phyloP scores from a whole-genome alignment of 2,888 invertebrate genomes.

The Slavum lentiscoides region DNA sequence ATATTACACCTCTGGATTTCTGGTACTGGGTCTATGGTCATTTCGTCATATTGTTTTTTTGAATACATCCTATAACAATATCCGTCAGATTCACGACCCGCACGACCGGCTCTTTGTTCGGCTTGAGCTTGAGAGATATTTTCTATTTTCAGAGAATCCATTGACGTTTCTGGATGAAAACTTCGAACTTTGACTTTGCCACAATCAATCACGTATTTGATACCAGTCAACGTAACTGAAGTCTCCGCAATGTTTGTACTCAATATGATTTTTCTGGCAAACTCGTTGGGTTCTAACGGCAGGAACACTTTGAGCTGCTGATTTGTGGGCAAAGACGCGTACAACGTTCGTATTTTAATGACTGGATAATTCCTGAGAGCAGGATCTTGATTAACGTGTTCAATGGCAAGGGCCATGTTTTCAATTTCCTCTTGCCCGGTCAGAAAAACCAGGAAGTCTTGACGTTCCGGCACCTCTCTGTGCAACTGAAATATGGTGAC shows the following conservation, averaged over 20 bases:
- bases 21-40: constrained; percentile 75
- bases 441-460: constrained; percentile 89
- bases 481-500: constrained; percentile 90
- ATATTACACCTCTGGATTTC: constrained; percentile 82
- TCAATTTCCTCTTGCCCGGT: constrained; percentile 98
- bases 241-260: constrained; percentile 68
- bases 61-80: constrained; percentile 87
- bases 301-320: constrained; percentile 63
- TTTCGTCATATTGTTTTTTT: constrained; percentile 71
- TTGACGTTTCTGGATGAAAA: constrained; percentile 78
- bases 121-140: constrained; percentile 88
- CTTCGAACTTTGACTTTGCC: constrained; percentile 86
- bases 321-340: constrained; percentile 63
- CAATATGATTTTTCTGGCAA: constrained; percentile 64
- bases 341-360: constrained; percentile 71
- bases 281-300: constrained; percentile 59
- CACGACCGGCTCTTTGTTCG: constrained; percentile 89
- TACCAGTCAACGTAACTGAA: constrained; percentile 70
- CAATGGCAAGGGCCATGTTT: constrained; percentile 74
- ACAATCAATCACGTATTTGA: constrained; percentile 87
- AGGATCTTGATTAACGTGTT: constrained; percentile 65
- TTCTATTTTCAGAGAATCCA: constrained; percentile 81
- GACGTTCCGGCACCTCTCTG: constrained; percentile 75
- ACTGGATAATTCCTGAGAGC: constrained; percentile 66
- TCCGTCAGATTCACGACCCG: constrained; percentile 85